Base-by-base conservation (phyloP, 2,888 invertebrate species). In the Entomobrya multifasciata region DNA sequence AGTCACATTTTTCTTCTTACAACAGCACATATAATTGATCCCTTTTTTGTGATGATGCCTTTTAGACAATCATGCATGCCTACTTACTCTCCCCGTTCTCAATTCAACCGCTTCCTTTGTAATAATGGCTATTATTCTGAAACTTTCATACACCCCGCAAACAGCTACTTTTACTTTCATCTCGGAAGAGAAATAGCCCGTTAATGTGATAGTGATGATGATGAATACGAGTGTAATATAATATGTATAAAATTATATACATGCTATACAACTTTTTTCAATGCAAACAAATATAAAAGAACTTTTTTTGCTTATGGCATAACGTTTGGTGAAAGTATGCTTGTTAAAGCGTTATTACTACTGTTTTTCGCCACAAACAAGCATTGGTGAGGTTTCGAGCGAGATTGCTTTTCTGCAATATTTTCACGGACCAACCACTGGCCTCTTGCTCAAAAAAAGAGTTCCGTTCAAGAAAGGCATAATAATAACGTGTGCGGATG, bases 321-420 rank as follows among this genome's bases (percentile, higher is more conserved):
- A n/a, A n/a, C n/a, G n/a, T n/a, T n/a, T n/a, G 60, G 81, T 36
- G 60, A 47, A 82, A 82, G 65, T 82, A 60, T 72, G 81, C 81
- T 82, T 72, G 81, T 82, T 82, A 82, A 74, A 47, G 81, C 60
- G 74, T 72, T 60, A 82, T 74, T 72, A 74, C 41, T 65, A 65
- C 74, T 44, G 47, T 60, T 44, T 70, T 47, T 47, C n/a, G 47
- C 60, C 47, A 30, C 41, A 17, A 72, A 52, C 44, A n/a, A n/a
- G n/a, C n/a, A n/a, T n/a, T n/a, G n/a, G n/a, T n/a, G n/a, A n/a
- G n/a, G n/a, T n/a, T n/a, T n/a, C n/a, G n/a, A 44, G 47, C 5
- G 62, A 62, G 65, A 20, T 41, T 41, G 22, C 30, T 62, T 62
- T 62, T 65, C 65, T 41, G 13, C 65, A 41, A 41, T 65, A 65